Evolutionary conservation across 2,113 vertebrate genomes (phyloP).

Genomic region (Stigmatopora nigra): DNA sequence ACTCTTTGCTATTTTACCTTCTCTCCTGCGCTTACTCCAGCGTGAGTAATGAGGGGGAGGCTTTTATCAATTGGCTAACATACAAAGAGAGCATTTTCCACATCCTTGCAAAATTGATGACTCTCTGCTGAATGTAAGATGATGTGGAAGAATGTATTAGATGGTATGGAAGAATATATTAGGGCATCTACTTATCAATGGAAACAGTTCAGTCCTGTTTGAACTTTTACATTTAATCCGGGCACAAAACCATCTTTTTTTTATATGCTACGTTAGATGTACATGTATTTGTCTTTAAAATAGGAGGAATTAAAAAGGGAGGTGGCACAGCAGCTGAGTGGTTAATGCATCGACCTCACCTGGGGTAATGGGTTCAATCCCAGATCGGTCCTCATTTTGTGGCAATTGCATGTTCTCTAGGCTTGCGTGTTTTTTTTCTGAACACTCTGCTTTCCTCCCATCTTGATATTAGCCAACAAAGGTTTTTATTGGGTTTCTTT

Average conservation of each 20-base stretch:
- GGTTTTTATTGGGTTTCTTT: too few species aligned
- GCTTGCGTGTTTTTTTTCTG: too few species aligned
- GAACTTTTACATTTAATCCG: background rate
- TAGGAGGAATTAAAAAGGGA: too few species aligned
- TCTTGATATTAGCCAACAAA: too few species aligned
- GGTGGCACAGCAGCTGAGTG: too few species aligned
- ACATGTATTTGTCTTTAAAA: too few species aligned
- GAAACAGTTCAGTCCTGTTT: background rate
- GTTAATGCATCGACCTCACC: too few species aligned
- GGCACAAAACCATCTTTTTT: background rate
- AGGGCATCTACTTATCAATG: background rate
- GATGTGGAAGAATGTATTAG: background rate
- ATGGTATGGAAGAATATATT: background rate
- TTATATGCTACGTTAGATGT: background rate
- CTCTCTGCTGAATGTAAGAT: background rate
- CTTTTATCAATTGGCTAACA: background rate
- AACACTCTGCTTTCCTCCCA: too few species aligned
- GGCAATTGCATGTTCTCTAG: too few species aligned
- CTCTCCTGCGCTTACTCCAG: background rate
- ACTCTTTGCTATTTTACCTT: background rate
- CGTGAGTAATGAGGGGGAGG: background rate
- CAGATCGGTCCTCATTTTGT: too few species aligned
- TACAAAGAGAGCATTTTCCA: background rate
- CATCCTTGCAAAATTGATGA: slow-evolving; percentile 1
- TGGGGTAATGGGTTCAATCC: too few species aligned